These are phyloP conservation scores for Drosophila mojavensis DNA, from an alignment of 1,140 invertebrate genomes.

Conservation along the genomic window DNA sequence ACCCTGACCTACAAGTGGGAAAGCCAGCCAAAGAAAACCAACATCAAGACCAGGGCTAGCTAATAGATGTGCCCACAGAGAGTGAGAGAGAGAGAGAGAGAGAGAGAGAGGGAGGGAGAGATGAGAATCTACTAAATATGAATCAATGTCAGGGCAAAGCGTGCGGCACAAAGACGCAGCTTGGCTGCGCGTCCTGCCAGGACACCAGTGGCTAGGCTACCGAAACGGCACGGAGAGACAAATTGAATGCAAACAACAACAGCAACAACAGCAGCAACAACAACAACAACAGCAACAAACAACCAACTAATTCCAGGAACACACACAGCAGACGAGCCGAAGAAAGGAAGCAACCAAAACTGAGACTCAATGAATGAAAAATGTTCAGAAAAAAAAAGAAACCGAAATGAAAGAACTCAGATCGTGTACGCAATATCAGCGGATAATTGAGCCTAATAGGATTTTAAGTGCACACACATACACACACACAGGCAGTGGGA, in stretches of 20 bases:
- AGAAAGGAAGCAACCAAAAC: conserved; percentile 44
- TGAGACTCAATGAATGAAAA: conserved; percentile 53
- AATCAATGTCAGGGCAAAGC: conserved; percentile 75
- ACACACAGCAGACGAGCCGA: conserved; percentile 41
- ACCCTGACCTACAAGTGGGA: conserved; percentile 68
- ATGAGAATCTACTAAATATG: conserved; percentile 63
- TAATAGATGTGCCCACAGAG: conserved; percentile 36
- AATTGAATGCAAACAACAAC: conserved; percentile 70
- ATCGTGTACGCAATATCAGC: conserved; percentile 82
- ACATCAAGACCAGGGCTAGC: conserved; percentile 10
- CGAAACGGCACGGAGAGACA: conserved; percentile 68
- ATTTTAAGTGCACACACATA: conserved; percentile 79
- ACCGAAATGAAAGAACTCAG: conserved; percentile 60
- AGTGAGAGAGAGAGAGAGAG: not conserved
- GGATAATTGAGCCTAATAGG: conserved; percentile 84
- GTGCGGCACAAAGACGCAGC: conserved; percentile 76
- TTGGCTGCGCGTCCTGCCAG: conserved; percentile 69
- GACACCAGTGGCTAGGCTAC: conserved; percentile 55
- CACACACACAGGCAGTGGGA: conserved; percentile 16
- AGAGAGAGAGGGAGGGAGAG: not conserved
- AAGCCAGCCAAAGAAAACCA: conserved; percentile 9
- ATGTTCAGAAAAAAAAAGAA: conserved; percentile 42
- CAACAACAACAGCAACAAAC: conserved; percentile 32
- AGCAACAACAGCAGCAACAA: no score
- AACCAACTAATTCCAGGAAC: conserved; percentile 68